Percentiles rank a stretch among this genome's conserved stretches.
phyloP scores from a whole-genome alignment of 1,140 invertebrate genomes.

The Melipona quadrifasciata region DNA sequence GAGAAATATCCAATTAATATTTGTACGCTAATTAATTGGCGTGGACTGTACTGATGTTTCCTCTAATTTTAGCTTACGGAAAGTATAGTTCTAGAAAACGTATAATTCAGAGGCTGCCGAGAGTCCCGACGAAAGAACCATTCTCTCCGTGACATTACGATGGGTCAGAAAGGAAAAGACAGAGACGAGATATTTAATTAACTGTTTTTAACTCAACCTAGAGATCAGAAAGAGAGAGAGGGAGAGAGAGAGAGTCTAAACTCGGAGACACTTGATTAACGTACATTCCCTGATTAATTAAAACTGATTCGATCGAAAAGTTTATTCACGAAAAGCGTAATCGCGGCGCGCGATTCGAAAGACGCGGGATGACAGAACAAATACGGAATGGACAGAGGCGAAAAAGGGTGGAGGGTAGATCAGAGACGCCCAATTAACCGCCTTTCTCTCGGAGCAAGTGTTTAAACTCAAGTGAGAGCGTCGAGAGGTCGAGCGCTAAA shows the following conservation, averaged over 20 bases:
- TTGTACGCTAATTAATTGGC: not conserved
- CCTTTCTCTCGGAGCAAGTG: slow-evolving; percentile 50
- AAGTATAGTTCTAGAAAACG: not conserved
- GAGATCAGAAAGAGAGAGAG: not conserved
- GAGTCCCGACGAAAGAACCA: too few species aligned
- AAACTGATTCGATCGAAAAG: too few species aligned
- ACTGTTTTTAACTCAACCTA: slow-evolving; percentile 61
- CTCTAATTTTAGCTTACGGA: not conserved
- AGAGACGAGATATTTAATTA: not conserved
- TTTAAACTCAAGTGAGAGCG: slow-evolving; percentile 61
- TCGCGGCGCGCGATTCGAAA: too few species aligned
- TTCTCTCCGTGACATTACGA: too few species aligned
- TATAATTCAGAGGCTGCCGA: not conserved
- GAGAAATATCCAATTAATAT: slow-evolving; percentile 49
- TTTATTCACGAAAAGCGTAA: too few species aligned
- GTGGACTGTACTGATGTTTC: not conserved
- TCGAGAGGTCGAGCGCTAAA: slow-evolving; percentile 45
- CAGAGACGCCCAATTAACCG: not conserved
- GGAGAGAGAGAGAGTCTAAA: too few species aligned
- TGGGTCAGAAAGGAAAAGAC: not conserved
- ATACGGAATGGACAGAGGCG: not conserved
- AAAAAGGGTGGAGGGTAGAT: too few species aligned
- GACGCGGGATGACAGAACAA: too few species aligned
- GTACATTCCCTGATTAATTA: too few species aligned
- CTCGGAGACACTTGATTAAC: too few species aligned